These are phyloP conservation scores for Poecilobothrus nobilitatus DNA, from an alignment of 2,888 invertebrate genomes.

Conservation along the genomic window DNA sequence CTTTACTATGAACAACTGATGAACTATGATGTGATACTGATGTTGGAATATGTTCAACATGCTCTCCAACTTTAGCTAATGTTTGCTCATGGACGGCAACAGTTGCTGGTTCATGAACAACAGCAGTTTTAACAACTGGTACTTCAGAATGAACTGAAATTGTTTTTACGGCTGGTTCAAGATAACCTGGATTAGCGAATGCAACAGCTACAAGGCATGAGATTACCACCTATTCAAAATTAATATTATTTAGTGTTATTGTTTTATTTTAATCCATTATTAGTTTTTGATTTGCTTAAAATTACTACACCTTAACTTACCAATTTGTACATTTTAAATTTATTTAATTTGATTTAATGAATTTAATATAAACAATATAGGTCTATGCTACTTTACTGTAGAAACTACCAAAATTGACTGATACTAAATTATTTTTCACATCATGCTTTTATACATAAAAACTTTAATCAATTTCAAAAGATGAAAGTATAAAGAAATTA, in stretches of 20 bases:
- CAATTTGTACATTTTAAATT: not conserved
- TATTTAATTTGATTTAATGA: not conserved
- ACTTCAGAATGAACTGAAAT: not conserved
- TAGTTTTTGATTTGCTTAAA: too few relatives aligned
- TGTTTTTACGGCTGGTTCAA: not conserved
- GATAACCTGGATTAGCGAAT: conserved; percentile 16
- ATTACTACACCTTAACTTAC: not conserved
- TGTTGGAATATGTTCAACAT: conserved; percentile 30
- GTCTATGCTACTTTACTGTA: not conserved
- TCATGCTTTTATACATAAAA: not conserved
- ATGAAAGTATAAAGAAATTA: too few relatives aligned
- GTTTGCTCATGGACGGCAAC: conserved; percentile 22
- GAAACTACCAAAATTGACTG: not conserved
- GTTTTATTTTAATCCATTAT: too few relatives aligned
- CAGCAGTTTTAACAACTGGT: conserved; percentile 14
- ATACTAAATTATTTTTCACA: not conserved
- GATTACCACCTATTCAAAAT: conserved; percentile 16
- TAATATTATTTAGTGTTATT: too few relatives aligned
- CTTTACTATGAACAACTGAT: conserved; percentile 45
- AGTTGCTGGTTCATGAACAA: conserved; percentile 19
- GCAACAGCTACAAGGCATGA: conserved; percentile 17
- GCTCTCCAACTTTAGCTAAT: conserved; percentile 31
- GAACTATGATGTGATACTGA: conserved; percentile 47
- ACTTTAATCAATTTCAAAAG: too few relatives aligned
- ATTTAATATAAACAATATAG: not conserved